Percentiles rank a stretch among this genome's conserved stretches.
phyloP scores from a whole-genome alignment of 2,888 invertebrate genomes.

The Drosophila helvetica region DNA sequence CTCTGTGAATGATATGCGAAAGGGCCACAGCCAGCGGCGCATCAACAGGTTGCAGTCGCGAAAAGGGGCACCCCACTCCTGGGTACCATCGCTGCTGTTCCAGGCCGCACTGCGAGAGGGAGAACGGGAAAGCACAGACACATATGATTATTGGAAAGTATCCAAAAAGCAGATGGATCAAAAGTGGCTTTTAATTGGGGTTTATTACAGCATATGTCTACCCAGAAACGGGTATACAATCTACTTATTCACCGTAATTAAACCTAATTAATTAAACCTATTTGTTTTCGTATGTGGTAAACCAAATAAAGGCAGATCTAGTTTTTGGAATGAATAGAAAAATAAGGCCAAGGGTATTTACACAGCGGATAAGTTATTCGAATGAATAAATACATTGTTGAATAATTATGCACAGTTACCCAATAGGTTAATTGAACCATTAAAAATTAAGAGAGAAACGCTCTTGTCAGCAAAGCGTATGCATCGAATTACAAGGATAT shows the following conservation, averaged over 20 bases:
- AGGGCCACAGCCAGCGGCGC: constrained; percentile 84
- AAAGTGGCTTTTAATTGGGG: no score
- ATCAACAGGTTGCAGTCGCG: constrained; percentile 83
- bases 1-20: constrained; percentile 83
- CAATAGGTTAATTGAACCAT: no score
- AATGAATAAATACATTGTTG: background rate
- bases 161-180: constrained; percentile 6
- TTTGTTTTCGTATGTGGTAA: background rate
- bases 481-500: no score
- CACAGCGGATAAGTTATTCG: no score
- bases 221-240: no score
- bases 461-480: no score
- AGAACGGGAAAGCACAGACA: constrained; percentile 3
- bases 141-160: constrained; percentile 28
- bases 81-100: constrained; percentile 83
- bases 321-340: no score
- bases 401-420: background rate
- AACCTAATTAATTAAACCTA: background rate
- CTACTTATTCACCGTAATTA: no score
- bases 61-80: constrained; percentile 84
- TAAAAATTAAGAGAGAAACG: no score
- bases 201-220: no score
- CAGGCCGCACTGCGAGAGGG: constrained; percentile 75
- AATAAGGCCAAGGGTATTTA: no score
- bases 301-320: no score